Evolutionary conservation across 2,888 invertebrate species (phyloP).

Genomic region (Idaea dimidiata): DNA sequence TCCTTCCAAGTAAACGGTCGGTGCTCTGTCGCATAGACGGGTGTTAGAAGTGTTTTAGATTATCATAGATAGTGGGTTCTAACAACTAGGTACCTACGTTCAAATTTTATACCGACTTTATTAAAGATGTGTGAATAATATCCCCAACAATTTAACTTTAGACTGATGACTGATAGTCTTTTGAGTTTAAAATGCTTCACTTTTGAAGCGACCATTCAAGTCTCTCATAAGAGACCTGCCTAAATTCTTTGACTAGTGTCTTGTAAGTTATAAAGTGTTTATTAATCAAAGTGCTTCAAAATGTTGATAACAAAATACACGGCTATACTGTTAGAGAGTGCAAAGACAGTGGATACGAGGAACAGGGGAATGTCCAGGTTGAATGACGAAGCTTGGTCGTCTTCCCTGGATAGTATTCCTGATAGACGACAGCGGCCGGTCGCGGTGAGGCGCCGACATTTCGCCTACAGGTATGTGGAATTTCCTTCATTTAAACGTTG

Average conservation of each 20-base stretch:
- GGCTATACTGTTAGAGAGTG: conserved; percentile 84
- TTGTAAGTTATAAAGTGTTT: conserved; percentile 11
- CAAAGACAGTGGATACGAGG: conserved; percentile 72
- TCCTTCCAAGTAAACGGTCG: conserved; percentile 16
- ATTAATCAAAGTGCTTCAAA: conserved; percentile 20
- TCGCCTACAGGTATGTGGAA: conserved; percentile 56
- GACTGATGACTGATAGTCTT: no score
- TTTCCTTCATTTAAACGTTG: not conserved
- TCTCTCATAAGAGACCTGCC: no score
- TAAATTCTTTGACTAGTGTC: no score
- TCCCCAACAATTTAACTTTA: no score
- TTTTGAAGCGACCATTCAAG: no score
- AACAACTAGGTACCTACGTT: no score
- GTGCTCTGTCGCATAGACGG: conserved; percentile 8
- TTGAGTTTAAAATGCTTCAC: no score
- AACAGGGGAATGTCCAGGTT: conserved; percentile 49
- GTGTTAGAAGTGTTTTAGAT: no score
- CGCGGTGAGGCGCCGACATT: conserved; percentile 55
- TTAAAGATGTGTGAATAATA: no score
- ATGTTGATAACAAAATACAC: conserved; percentile 88
- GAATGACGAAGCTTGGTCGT: conserved; percentile 50
- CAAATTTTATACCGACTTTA: no score
- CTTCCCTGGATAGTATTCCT: conserved; percentile 57
- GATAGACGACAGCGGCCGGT: conserved; percentile 36
- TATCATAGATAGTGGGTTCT: no score